phyloP scores from a whole-genome alignment of 2,888 invertebrate species.

The Gasteruption jaculator region DNA sequence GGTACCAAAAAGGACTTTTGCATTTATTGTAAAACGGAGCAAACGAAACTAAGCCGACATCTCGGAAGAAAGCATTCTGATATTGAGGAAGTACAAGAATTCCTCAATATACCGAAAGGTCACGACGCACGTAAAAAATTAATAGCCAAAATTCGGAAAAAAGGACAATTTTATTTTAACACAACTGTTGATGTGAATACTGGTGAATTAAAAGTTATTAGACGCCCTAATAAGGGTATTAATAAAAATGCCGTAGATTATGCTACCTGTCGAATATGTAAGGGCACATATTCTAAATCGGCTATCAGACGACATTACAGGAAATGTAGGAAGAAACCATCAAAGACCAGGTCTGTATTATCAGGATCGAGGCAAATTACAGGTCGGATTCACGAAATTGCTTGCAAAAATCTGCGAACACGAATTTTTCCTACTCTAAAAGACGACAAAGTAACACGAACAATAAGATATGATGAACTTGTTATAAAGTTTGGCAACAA shows the following conservation, averaged over 20 bases:
- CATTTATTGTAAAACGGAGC: constrained; percentile 19
- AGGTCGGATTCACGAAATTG: constrained; percentile 14
- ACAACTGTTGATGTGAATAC: constrained; percentile 11
- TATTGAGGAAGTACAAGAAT: constrained; percentile 14
- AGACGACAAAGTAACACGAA: constrained; percentile 11
- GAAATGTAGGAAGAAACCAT: constrained; percentile 6
- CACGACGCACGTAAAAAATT: constrained; percentile 10
- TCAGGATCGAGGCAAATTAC: not conserved
- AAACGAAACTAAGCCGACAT: constrained; percentile 18
- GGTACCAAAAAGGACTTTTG: no score
- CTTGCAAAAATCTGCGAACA: constrained; percentile 9
- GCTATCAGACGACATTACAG: constrained; percentile 13
- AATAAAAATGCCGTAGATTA: constrained; percentile 13
- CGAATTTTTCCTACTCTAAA: constrained; percentile 15
- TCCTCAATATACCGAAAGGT: constrained; percentile 10
- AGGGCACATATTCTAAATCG: constrained; percentile 11
- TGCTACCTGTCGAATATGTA: constrained; percentile 15
- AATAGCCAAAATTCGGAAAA: constrained; percentile 16
- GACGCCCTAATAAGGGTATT: constrained; percentile 14
- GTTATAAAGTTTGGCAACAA: constrained; percentile 18
- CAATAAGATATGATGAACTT: constrained; percentile 18
- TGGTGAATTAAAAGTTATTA: constrained; percentile 11
- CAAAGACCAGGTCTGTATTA: constrained; percentile 1
- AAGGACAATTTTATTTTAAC: constrained; percentile 14
- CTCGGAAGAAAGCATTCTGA: constrained; percentile 9